Evolutionary conservation across 2,797 vertebrate species (phyloP), one percentile per base, ranked within the genome.

Genomic region (Hybognathus amarus): DNA sequence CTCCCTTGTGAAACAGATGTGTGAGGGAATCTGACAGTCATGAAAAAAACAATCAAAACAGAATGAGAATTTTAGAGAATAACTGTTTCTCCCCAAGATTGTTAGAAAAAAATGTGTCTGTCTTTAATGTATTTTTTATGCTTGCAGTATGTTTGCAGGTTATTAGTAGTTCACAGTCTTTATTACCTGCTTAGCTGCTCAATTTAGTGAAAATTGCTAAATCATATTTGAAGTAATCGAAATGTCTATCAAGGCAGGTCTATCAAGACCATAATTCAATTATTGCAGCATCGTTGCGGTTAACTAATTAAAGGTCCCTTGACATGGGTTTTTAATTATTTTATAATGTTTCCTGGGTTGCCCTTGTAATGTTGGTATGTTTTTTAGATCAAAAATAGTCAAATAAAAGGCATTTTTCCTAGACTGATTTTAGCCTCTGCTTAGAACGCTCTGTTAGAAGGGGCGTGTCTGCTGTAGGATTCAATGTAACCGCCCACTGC

Each of bases 21-120:
- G n/a, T 18, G 24, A 22, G 7, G 17, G 15, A 76, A 64, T 15
- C 40, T 30, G 81, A 75, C 77, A 85, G 74, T 22, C 24, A 47
- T 42, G 67, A 79, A 64, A 70, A 38, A 56, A 50, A 27, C 81
- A 85, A 24, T 87, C 80, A 85, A 79, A 71, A 45, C 50, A 30
- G 15, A 47, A 45, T 38, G 67, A 69, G 27, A 18, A 73, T 64
- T 54, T 68, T 68, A 56, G 59, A 56, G 24, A 82, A 30, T 67
- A 68, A 54, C 61, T 22, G 12, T 52, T 78, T 33, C 36, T 77
- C 38, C 24, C n/a, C 45, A 75, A 38, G 61, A 33, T 52, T 66
- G 6, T 27, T 63, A 50, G 13, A 50, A 17, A 17, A 27, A 59
- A 61, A 56, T 12, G 13, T 45, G 12, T 45, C 30, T 78, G 42